Percentiles rank a stretch among this genome's conserved stretches.
These are phyloP conservation scores for Phoxinus dragarum DNA, from an alignment of 2,797 vertebrate genomes.

Conservation along the genomic window DNA sequence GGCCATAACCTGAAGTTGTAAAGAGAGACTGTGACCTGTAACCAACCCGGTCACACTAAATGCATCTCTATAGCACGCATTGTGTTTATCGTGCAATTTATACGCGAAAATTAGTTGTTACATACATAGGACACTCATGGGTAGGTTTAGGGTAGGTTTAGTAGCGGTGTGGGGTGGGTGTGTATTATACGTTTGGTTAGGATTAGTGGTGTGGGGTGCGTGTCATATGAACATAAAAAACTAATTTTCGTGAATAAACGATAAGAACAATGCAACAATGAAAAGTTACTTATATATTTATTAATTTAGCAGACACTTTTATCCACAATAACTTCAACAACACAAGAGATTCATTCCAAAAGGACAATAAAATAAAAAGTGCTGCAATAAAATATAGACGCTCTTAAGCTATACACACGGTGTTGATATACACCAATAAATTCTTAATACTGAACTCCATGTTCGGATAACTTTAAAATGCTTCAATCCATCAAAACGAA, in stretches of 20 bases:
- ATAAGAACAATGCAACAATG: neutral
- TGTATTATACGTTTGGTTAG: no score
- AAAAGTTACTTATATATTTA: neutral
- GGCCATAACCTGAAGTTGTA: constrained; percentile 49
- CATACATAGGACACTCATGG: no score
- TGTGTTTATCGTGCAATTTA: no score
- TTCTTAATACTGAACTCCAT: neutral
- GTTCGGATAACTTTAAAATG: constrained; percentile 5
- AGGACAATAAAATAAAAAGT: neutral
- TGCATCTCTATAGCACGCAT: no score
- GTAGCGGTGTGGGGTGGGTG: no score
- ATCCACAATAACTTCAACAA: neutral
- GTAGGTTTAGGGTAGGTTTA: no score
- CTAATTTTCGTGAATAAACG: no score
- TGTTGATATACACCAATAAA: neutral
- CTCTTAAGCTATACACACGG: neutral
- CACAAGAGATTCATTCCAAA: neutral
- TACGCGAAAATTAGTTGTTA: no score
- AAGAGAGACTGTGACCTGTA: constrained; percentile 51
- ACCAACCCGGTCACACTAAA: no score
- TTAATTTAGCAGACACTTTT: neutral
- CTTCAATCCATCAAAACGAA: constrained; percentile 46
- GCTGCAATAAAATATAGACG: neutral
- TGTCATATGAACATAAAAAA: no score
- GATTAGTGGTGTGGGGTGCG: no score